Conservation (phyloP, 2,797 vertebrate genomes). For the Selene dorsalis region DNA sequence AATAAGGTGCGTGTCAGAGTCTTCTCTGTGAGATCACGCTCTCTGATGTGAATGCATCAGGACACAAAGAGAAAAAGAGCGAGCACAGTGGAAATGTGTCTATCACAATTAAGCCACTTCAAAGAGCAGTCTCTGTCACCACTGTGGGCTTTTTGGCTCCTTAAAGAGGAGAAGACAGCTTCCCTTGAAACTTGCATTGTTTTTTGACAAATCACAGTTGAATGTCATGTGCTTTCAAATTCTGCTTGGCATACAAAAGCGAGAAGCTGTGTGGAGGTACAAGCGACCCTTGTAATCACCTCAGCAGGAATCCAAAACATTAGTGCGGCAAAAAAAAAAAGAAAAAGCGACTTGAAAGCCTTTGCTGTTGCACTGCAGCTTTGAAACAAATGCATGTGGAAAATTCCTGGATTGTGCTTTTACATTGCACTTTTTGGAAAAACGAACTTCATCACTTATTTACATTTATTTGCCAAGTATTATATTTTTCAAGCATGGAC, state of each 20-base stretch:
- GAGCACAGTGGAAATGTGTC: conserved; percentile 37
- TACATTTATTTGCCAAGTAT: background rate
- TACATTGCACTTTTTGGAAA: background rate
- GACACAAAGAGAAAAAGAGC: background rate
- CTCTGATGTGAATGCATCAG: background rate
- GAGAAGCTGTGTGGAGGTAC: conserved; percentile 40
- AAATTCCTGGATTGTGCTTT: background rate
- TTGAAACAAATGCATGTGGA: conserved; percentile 28
- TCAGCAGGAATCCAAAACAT: conserved; percentile 42
- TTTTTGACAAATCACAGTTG: conserved; percentile 33
- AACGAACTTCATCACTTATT: background rate
- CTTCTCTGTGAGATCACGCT: conserved; percentile 1
- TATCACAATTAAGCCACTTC: conserved; percentile 47
- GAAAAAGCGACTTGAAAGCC: conserved; percentile 11
- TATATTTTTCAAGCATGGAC: conserved; percentile 11
- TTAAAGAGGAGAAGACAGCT: conserved; percentile 34
- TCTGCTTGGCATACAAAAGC: conserved; percentile 24
- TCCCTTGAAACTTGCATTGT: conserved; percentile 37
- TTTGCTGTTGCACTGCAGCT: background rate
- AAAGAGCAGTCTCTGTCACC: conserved; percentile 45
- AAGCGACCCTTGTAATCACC: conserved; percentile 23
- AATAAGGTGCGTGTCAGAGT: background rate
- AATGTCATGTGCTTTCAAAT: conserved; percentile 53
- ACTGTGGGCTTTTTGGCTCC: conserved; percentile 37
- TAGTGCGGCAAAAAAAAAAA: conserved; percentile 20